Conservation (phyloP, 1,140 invertebrate species). For the Ceratina australensis region DNA sequence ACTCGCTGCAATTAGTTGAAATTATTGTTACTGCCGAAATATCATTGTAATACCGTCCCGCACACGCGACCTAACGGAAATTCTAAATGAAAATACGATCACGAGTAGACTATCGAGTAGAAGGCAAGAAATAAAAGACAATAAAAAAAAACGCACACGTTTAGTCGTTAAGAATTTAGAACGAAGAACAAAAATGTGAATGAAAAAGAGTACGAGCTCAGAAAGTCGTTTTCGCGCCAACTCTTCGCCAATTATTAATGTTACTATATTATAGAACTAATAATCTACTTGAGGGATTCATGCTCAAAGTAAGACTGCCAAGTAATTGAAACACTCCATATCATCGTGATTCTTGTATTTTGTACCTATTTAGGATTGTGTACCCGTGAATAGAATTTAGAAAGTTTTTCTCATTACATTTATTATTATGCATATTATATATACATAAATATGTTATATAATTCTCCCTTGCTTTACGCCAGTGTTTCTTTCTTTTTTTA, state of each 20-base stretch:
- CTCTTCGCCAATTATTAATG: slow-evolving; percentile 23
- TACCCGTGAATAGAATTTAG: slow-evolving; percentile 34
- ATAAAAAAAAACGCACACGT: background rate
- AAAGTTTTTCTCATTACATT: slow-evolving; percentile 7
- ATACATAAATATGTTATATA: background rate
- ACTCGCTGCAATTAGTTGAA: background rate
- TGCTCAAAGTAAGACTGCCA: slow-evolving; percentile 76
- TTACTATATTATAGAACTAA: slow-evolving; percentile 10
- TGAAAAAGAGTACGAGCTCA: background rate
- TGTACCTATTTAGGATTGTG: slow-evolving; percentile 40
- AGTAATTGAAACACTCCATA: slow-evolving; percentile 60
- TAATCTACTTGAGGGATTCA: slow-evolving; percentile 34
- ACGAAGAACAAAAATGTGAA: background rate
- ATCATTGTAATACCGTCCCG: slow-evolving; percentile 17
- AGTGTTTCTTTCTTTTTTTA: background rate
- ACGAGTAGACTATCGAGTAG: background rate
- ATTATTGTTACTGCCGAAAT: slow-evolving; percentile 9
- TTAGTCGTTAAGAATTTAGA: slow-evolving; percentile 14
- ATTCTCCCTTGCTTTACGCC: background rate
- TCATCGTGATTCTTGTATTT: slow-evolving; percentile 47
- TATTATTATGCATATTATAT: background rate
- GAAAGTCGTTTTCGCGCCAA: background rate
- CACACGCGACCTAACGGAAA: background rate
- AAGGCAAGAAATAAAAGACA: slow-evolving; percentile 10
- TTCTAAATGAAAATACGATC: background rate